Base-by-base conservation (phyloP, 2,888 invertebrate genomes). In the Coenonympha glycerion region DNA sequence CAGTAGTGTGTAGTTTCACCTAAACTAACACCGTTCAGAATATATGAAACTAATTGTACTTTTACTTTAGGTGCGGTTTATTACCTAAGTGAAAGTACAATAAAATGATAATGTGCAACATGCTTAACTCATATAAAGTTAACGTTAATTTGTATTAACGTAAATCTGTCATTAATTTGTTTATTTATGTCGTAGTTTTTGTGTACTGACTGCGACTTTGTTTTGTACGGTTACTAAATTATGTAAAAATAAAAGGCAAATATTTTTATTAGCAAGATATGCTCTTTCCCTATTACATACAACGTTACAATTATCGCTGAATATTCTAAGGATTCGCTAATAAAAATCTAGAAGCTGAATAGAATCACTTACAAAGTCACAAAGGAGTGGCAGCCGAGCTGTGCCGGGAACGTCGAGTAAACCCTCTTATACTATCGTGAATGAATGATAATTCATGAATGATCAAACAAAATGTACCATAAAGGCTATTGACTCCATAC, bases 401-500 rank as follows among this genome's bases (percentile, higher is more conserved):
- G 26, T 47, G 52, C 47, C 33, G 46, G 39, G 39, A 48, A 48
- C 51, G 51, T 54, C 36, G 41, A 40, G 47, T 39, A 51, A 56
- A 53, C 48, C 53, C 47, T 18, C 37, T 56, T 56, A 56, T 49
- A 41, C 57, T 53, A 51, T 41, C 48, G 47, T 51, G 54, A 57
- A 60, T 58, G 50, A 58, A 56, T 50, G 51, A 58, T 62, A 60
- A 60, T 61, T 60, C 55, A 55, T 55, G 53, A 62, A 62, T 61
- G 62, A 65, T 64, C 61, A 59, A 61, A 59, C 58, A 62, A 60
- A 65, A 66, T 62, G 59, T 63, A 63, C 59, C 58, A 57, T 64
- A 59, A 53, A 63, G 60, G 62, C 68, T 66, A 69, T 66, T 58
- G 66, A 58, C 65, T 62, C 61, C 60, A 74, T 77, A 78, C 74